Conservation (phyloP, 2,888 invertebrate genomes). For the Eueremaeus valkanovi region DNA sequence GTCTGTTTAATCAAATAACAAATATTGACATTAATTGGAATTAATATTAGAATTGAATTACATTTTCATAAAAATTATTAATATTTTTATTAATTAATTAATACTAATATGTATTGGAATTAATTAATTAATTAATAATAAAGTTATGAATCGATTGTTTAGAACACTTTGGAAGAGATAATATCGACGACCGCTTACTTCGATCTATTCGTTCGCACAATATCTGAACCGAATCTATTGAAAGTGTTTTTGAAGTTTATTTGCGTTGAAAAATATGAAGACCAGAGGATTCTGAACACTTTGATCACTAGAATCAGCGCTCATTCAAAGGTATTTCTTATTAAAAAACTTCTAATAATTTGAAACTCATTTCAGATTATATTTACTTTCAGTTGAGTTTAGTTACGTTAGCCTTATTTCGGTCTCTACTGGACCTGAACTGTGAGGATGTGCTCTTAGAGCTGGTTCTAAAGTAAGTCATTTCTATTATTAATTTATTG, state of each 20-base stretch:
- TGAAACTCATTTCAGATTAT: neutral
- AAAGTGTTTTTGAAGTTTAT: conserved; percentile 79
- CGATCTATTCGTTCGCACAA: conserved; percentile 80
- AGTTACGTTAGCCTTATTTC: conserved; percentile 82
- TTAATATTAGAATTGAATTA: neutral
- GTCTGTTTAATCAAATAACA: too few species aligned
- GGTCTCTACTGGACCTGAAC: conserved; percentile 81
- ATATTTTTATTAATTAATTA: too few species aligned
- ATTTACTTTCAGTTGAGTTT: conserved; percentile 60
- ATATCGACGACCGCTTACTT: conserved; percentile 89
- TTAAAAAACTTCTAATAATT: conserved; percentile 31
- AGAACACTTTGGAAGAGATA: conserved; percentile 82
- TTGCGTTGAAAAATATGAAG: conserved; percentile 71
- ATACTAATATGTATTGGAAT: neutral
- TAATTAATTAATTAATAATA: neutral
- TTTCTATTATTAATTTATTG: neutral
- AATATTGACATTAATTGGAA: neutral
- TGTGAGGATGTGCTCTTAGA: conserved; percentile 96
- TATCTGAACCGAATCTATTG: conserved; percentile 76
- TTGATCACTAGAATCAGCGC: conserved; percentile 73
- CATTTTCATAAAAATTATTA: neutral
- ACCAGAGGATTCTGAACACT: conserved; percentile 72
- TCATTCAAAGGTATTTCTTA: conserved; percentile 64
- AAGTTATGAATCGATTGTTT: neutral
- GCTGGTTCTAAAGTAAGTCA: conserved; percentile 64